Percentiles rank a stretch among this genome's conserved stretches.
These are phyloP conservation scores for Penaeus japonicus DNA, from an alignment of 1,140 invertebrate species.

Conservation along the genomic window DNA sequence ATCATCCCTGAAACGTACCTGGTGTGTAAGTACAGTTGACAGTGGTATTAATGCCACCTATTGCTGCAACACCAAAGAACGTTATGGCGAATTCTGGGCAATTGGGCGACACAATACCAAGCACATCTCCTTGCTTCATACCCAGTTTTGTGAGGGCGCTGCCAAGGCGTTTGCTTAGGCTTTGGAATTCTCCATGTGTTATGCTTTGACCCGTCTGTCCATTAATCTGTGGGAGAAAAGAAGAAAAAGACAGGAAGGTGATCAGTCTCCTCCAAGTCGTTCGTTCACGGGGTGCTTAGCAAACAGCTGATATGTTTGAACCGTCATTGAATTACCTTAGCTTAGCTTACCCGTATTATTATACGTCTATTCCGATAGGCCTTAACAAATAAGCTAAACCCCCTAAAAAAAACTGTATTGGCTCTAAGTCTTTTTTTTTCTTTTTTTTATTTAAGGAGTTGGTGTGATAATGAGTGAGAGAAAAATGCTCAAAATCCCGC, in stretches of 20 bases:
- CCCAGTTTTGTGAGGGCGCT: conserved; percentile 38
- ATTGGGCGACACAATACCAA: conserved; percentile 35
- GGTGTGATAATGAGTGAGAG: too few species aligned
- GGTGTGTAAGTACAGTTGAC: conserved; percentile 42
- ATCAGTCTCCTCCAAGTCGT: not conserved
- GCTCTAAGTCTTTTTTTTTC: too few species aligned
- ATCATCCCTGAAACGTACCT: not conserved
- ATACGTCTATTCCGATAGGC: too few species aligned
- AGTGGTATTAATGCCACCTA: conserved; percentile 35
- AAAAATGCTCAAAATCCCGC: too few species aligned
- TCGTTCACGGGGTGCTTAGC: not conserved
- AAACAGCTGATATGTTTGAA: too few species aligned
- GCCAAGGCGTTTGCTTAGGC: not conserved
- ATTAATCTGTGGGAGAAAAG: not conserved
- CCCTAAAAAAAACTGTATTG: too few species aligned
- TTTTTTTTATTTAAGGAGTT: too few species aligned
- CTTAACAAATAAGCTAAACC: too few species aligned
- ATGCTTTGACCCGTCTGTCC: not conserved
- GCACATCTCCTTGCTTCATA: conserved; percentile 17
- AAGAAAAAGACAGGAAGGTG: not conserved
- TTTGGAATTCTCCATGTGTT: conserved; percentile 24
- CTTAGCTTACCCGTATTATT: too few species aligned
- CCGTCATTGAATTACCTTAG: too few species aligned
- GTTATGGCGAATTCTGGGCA: conserved; percentile 45
- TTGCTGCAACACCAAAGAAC: conserved; percentile 34